These are phyloP conservation scores for Caerostris darwini DNA, from an alignment of 1,140 invertebrate genomes.

Conservation along the genomic window DNA sequence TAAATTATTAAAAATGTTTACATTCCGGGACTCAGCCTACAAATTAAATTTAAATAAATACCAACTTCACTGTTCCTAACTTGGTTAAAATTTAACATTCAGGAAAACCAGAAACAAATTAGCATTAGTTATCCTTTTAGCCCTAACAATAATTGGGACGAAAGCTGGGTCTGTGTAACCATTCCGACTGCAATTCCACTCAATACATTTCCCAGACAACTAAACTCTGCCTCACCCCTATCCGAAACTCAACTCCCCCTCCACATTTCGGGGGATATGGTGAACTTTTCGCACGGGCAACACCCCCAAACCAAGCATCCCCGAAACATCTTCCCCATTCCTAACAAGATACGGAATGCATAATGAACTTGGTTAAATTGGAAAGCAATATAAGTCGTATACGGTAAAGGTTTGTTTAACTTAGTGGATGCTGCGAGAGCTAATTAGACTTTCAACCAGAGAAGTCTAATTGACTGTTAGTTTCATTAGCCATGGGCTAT, in stretches of 20 bases:
- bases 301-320: conserved; percentile 18
- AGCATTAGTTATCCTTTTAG: not conserved
- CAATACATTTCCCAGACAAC: not conserved
- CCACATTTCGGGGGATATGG: not conserved
- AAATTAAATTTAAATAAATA: not conserved
- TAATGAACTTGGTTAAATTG: conserved; percentile 59
- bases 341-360: conserved; percentile 34
- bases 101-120: not conserved
- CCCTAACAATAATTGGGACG: not conserved
- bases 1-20: too few relatives aligned
- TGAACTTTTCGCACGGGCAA: conserved; percentile 26
- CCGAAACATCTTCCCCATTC: not conserved
- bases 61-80: not conserved
- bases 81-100: not conserved
- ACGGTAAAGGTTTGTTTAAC: conserved; percentile 49
- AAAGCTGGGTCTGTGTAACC: not conserved
- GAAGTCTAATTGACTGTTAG: conserved; percentile 25
- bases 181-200: not conserved
- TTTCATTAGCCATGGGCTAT: conserved; percentile 45
- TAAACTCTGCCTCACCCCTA: not conserved
- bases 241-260: not conserved
- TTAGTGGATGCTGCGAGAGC: not conserved
- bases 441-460: conserved; percentile 50
- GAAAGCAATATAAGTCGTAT: conserved; percentile 39
- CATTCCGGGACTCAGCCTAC: too few relatives aligned